Evolutionary conservation across 2,113 vertebrate genomes (phyloP), one percentile per base, ranked within the genome.

Genomic region (Oxyruncus cristatus): DNA sequence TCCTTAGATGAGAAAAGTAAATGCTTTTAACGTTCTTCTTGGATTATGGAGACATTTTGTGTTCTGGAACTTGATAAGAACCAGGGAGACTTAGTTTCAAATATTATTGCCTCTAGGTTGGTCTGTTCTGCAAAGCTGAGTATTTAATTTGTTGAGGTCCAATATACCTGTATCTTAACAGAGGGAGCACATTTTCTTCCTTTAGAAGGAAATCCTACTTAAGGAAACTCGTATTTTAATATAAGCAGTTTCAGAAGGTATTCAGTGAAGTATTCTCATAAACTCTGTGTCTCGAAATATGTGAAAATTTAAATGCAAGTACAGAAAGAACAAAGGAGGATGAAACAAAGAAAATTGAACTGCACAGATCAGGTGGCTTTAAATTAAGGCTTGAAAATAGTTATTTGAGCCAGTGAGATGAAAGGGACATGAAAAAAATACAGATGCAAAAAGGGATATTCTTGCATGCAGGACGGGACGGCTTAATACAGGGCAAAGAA

Each of bases 331-430:
- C 39, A 91, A 84, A 81, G 56, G 39, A 72, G 18, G 5, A 14
- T 59, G 68, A 67, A 95, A 77, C n/a, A 62, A 88, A 85, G 85
- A 47, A 76, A 89, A 85, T 19, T 12, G 27, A 71, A 75, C 76
- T 47, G 62, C 39, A 15, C 55, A 52, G 61, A 89, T 72, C 30
- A 75, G 27, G 18, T 87, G 52, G 35, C 41, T 81, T 63, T 67
- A 86, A 84, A 83, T 67, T 74, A 84, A 65, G 61, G 55, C 65
- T 86, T 86, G 24, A 59, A 89, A 86, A 33, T 27, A 44, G 11
- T 22, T 86, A 63, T 30, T 84, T 19, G 65, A 89, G 55, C 50
- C 73, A 92, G 68, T 52, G 50, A 74, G 56, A 84, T 84, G 47
- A 91, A 73, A 71, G 46, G 74, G 27, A 56, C 17, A 12, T 70